These are phyloP conservation scores for Epinephelus awoara DNA, from an alignment of 2,797 vertebrate species.

Conservation along the genomic window DNA sequence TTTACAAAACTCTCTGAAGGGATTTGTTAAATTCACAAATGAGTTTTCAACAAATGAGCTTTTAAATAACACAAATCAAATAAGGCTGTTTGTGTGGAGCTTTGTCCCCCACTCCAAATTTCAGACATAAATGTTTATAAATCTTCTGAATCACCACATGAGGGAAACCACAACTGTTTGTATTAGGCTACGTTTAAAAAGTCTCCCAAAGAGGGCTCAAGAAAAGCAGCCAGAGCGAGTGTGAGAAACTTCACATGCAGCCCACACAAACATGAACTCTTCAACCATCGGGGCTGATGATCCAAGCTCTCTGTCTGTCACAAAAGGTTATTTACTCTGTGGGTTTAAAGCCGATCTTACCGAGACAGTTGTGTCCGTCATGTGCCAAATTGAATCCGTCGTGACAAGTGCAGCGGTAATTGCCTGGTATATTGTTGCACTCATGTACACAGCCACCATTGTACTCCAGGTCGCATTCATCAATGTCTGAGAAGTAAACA, in stretches of 20 bases:
- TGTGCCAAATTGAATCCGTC: conserved; percentile 97
- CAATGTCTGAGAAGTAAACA: conserved; percentile 89
- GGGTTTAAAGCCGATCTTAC: conserved; percentile 82
- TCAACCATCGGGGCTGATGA: conserved; percentile 33
- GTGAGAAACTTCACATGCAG: conserved; percentile 42
- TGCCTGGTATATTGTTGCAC: conserved; percentile 97
- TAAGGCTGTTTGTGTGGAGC: conserved; percentile 14
- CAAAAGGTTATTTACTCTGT: background rate
- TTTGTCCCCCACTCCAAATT: conserved; percentile 26
- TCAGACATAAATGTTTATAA: conserved; percentile 41
- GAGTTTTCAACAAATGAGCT: conserved; percentile 5
- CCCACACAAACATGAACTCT: conserved; percentile 52
- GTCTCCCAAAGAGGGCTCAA: background rate
- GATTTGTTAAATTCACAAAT: conserved; percentile 27
- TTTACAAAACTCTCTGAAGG: conserved; percentile 40
- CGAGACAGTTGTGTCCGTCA: conserved; percentile 97
- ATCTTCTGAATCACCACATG: background rate
- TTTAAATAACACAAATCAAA: conserved; percentile 27
- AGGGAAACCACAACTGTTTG: conserved; percentile 41
- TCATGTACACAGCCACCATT: conserved; percentile 98
- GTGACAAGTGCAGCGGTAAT: conserved; percentile 97
- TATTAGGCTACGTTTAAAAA: conserved; percentile 11
- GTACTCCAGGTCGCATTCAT: conserved; percentile 95
- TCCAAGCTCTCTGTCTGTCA: conserved; percentile 11
- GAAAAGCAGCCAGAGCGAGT: conserved; percentile 13